phyloP scores from a whole-genome alignment of 2,797 vertebrate species.

The Poecile montanus region DNA sequence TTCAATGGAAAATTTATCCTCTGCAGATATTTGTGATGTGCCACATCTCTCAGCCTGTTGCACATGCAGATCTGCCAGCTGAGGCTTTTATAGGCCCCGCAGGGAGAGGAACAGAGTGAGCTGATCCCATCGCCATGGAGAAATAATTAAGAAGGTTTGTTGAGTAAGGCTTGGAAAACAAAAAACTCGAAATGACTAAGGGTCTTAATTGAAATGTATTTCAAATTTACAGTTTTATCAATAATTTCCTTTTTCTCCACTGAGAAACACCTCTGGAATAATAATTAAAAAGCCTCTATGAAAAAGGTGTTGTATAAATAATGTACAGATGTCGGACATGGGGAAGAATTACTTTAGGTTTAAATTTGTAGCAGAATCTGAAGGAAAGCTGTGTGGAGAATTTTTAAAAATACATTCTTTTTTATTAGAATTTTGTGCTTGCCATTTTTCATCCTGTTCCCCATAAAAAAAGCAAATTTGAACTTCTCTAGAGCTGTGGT shows the following conservation, averaged over 20 bases:
- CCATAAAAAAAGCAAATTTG: not conserved
- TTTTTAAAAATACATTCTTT: not conserved
- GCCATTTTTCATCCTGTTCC: not conserved
- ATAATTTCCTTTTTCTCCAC: not conserved
- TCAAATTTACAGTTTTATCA: not conserved
- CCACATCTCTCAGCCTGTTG: not conserved
- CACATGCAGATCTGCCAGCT: not conserved
- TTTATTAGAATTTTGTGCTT: not conserved
- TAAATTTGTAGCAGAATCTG: not conserved
- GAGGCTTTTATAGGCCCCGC: not conserved
- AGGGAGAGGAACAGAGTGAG: not conserved
- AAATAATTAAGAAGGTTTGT: conserved; percentile 17
- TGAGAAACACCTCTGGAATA: not conserved
- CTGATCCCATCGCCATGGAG: not conserved
- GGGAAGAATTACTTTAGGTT: not conserved
- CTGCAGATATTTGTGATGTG: not conserved
- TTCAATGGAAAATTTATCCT: not conserved
- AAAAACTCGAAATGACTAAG: not conserved
- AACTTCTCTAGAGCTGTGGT: not conserved
- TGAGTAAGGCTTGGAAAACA: conserved; percentile 4
- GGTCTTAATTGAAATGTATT: not conserved
- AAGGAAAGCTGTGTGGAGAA: not conserved
- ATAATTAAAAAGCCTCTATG: not conserved
- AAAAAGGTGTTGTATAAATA: not conserved
- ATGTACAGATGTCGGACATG: not conserved